Conservation (phyloP, 2,797 vertebrate species). For the Dallia pectoralis region DNA sequence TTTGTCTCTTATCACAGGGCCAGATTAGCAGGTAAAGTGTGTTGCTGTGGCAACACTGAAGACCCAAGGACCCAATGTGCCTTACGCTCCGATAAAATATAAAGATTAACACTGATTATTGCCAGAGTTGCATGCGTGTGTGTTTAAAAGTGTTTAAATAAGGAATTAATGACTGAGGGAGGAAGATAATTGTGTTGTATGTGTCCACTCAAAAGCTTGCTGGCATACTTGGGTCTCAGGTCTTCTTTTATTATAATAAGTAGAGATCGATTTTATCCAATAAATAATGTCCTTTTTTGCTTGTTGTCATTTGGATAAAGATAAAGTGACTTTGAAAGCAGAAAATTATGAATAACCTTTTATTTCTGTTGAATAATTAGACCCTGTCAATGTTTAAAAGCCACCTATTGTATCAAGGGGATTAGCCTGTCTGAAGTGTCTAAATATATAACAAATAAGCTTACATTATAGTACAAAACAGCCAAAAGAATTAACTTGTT, state of each 20-base stretch:
- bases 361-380: too few relatives aligned
- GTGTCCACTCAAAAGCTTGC: background rate
- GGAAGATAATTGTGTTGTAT: constrained; percentile 9
- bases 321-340: background rate
- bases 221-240: background rate
- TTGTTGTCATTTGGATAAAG: background rate
- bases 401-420: too few relatives aligned
- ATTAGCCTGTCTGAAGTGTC: too few relatives aligned
- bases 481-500: too few relatives aligned
- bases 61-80: background rate
- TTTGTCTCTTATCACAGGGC: background rate
- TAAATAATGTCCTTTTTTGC: background rate
- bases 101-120: constrained; percentile 3
- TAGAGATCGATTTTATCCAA: background rate
- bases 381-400: too few relatives aligned
- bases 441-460: too few relatives aligned
- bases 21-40: constrained; percentile 11
- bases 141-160: background rate
- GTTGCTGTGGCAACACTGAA: constrained; percentile 24
- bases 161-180: too few relatives aligned
- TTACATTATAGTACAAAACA: too few relatives aligned
- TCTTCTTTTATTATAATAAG: background rate
- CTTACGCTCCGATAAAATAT: constrained; percentile 10
- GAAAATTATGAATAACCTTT: background rate
- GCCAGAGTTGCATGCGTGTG: background rate